Evolutionary conservation across 2,888 invertebrate genomes (phyloP), one percentile per base, ranked within the genome.

Genomic region (Metopia argyrocephala): DNA sequence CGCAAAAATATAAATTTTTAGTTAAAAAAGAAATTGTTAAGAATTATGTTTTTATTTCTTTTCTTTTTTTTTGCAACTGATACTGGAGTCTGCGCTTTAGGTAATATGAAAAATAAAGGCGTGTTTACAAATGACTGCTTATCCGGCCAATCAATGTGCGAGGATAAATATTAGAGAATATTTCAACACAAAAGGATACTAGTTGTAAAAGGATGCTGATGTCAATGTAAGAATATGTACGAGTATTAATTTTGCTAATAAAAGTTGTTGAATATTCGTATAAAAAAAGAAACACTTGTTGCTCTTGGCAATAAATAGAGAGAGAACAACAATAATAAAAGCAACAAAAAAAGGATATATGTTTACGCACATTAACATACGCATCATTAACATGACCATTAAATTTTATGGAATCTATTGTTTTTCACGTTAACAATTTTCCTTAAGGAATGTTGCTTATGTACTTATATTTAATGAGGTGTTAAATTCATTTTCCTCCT

Each of bases 241-340:
- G 54, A 7, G n/a, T 20, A 21, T 48, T 48, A 54, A 68, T 64
- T 68, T 52, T 48, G 57, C 62, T 68, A 64, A 69, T 78, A 69
- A 59, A 64, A 68, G 20, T 21, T 25, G n/a, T n/a, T n/a, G n/a
- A n/a, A n/a, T n/a, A n/a, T n/a, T n/a, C n/a, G 57, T 15, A 45
- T 23, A 50, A 68, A 48, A 65, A 27, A 20, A 54, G 56, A 54
- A 70, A 54, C 78, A 81, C 81, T 81, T 78, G 81, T 81, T 81
- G 81, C 74, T 66, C 18, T 46, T 46, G 3, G 20, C 4, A 28
- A 46, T 52, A 38, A 2, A 38, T 12, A 38, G 15, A 38, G 1
- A 38, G 12, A 38, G 12, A 38, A 15, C 12, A 38, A 38, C 9
- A 38, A 15, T 38, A 38, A 2, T 2, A 15, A 38, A 38, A 38